Evolutionary conservation across 2,113 vertebrate genomes (phyloP), one percentile per base, ranked within the genome.

Genomic region (Delphinapterus leucas): DNA sequence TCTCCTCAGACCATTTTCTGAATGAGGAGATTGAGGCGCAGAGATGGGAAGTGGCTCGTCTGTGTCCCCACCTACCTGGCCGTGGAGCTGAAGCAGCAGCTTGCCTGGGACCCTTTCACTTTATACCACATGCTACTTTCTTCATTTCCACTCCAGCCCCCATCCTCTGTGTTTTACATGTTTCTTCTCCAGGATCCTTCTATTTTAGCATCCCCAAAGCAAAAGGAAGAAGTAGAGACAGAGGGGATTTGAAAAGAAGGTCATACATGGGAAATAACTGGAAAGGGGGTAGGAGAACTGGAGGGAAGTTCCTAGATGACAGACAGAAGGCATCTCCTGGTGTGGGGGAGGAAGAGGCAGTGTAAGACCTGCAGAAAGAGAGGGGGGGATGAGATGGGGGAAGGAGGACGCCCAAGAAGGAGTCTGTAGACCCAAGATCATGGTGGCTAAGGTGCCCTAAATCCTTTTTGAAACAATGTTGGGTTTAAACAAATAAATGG

Each of bases 51-150:
- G 21, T 10, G n/a, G 82, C 71, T 28, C 3, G 0, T 20, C 33
- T 1, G 2, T 8, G 63, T 26, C 15, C 23, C 26, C 79, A 1
- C 12, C 47, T 13, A 3, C 61, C 71, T n/a, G 55, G 38, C 25
- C 0, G 5, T 26, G 8, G 55, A 31, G 36, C n/a, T 8, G 38
- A 49, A 9, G 58, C 41, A 15, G 28, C 65, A 14, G 18, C n/a
- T 3, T 6, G n/a, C 41, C 67, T 0, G 8, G 71, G 86, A 18
- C n/a, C 14, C 31, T 55, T 5, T 6, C 25, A 6, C 33, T 28
- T 53, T 11, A 1, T 1, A 6, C 3, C 15, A 6, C 2, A 2
- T 0, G 3, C 41, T 2, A 1, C 23, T n/a, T 6, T 25, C 63
- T 8, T 58, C 55, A 17, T 44, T 47, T 33, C 68, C 17, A 1